A percentile compares a stretch with the other conserved stretches of the same genome.
Evolutionary conservation across 2,113 vertebrate species (phyloP).

Genomic region (Esox niger): DNA sequence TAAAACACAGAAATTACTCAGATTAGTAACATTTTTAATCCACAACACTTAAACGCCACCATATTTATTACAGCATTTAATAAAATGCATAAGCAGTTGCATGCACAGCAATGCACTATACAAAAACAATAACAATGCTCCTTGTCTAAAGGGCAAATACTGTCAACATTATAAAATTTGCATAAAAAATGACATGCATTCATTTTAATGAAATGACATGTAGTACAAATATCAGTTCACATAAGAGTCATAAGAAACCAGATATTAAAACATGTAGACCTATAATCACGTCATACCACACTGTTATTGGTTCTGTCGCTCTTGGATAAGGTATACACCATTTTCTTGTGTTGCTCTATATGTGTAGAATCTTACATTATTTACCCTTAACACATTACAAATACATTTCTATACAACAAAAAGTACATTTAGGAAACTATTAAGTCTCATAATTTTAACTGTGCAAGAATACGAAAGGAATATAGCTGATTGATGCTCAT

Average conservation of each 20-base stretch:
- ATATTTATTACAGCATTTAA: conserved; percentile 84
- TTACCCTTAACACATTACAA: conserved; percentile 68
- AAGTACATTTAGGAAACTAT: conserved; percentile 25
- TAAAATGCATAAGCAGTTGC: conserved; percentile 89
- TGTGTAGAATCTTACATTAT: conserved; percentile 53
- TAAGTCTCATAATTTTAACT: conserved; percentile 33
- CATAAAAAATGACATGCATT: conserved; percentile 85
- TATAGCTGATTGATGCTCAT: background rate
- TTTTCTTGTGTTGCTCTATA: conserved; percentile 15
- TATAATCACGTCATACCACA: conserved; percentile 27
- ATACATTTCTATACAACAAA: conserved; percentile 54
- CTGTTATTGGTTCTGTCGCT: conserved; percentile 33
- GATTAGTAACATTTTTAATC: conserved; percentile 78
- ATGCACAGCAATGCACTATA: conserved; percentile 92
- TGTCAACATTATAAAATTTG: conserved; percentile 81
- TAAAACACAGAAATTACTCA: conserved; percentile 70
- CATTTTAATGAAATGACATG: conserved; percentile 77
- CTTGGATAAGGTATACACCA: conserved; percentile 23
- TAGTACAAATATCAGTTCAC: conserved; percentile 69
- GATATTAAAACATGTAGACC: conserved; percentile 43
- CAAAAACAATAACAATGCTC: conserved; percentile 88
- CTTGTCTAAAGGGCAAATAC: conserved; percentile 74
- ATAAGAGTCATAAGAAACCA: conserved; percentile 66
- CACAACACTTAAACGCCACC: conserved; percentile 82
- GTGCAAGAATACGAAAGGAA: background rate